These are phyloP conservation scores for Protobothrops mucrosquamatus DNA, from an alignment of 2,113 vertebrate genomes.

Conservation along the genomic window DNA sequence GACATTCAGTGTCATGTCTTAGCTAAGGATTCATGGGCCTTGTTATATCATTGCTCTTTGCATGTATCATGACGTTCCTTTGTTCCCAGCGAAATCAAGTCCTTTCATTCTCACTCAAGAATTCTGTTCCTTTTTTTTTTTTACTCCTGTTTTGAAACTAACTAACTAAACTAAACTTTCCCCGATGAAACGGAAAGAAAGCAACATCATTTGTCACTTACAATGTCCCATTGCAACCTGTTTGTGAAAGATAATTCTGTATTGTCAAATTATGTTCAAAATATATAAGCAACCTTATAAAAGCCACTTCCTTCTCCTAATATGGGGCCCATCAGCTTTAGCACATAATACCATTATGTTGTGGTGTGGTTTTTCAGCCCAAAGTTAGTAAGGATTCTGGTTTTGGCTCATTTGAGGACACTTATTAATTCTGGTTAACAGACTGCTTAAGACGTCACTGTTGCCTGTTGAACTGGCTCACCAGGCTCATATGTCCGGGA, in stretches of 20 bases:
- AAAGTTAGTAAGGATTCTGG: not conserved
- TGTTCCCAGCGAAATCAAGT: not conserved
- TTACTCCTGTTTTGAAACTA: not conserved
- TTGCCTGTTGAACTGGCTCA: not conserved
- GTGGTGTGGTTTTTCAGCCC: not conserved
- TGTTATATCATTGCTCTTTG: not conserved
- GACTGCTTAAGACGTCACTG: not conserved
- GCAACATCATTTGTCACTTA: not conserved
- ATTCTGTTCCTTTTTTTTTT: not conserved
- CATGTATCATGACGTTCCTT: too few species aligned
- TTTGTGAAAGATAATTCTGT: not conserved
- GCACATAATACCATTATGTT: not conserved
- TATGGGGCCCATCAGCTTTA: rapidly evolving
- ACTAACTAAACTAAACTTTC: not conserved
- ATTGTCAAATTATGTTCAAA: not conserved
- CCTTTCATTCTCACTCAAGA: not conserved
- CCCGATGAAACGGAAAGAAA: too few species aligned
- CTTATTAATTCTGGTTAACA: not conserved
- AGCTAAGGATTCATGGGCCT: not conserved
- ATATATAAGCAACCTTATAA: not conserved
- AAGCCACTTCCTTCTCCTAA: not conserved
- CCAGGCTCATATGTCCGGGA: not conserved
- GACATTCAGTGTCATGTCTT: not conserved
- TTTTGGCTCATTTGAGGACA: not conserved
- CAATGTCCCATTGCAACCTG: not conserved